These are phyloP conservation scores for Lontra canadensis DNA, from an alignment of 2,113 vertebrate species.

Conservation along the genomic window DNA sequence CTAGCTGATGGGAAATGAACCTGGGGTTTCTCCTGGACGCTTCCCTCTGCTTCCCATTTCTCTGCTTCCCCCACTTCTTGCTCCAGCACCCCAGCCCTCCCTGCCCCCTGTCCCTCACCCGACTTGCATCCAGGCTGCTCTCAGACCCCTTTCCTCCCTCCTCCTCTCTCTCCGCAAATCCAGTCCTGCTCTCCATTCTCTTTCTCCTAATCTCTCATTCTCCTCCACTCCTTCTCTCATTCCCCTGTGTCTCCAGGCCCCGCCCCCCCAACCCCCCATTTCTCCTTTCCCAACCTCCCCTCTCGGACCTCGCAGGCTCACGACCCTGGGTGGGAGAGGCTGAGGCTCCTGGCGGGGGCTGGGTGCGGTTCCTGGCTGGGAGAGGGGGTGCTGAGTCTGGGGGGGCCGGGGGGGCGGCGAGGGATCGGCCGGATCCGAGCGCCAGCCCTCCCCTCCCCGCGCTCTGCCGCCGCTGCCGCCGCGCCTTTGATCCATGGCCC, in stretches of 20 bases:
- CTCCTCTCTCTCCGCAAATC: neutral
- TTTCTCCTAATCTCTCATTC: neutral
- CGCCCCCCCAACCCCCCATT: too few species aligned
- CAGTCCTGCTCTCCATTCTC: neutral
- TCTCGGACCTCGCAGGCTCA: neutral
- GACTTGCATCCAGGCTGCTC: neutral
- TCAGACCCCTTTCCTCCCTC: neutral
- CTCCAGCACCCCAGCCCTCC: constrained; percentile 60
- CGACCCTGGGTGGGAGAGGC: too few species aligned
- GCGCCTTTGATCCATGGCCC: constrained; percentile 99
- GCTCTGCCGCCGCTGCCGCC: constrained; percentile 68
- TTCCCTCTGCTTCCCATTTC: neutral
- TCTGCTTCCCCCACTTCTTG: neutral
- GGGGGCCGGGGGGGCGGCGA: neutral
- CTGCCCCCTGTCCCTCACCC: neutral
- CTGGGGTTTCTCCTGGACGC: too few species aligned
- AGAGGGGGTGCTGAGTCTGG: neutral
- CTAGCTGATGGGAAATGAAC: neutral
- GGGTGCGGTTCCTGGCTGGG: neutral
- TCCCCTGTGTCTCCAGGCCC: rapidly evolving
- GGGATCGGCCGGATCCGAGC: neutral
- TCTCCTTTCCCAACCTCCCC: neutral
- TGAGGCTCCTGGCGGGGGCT: neutral
- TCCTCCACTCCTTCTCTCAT: neutral
- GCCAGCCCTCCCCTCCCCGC: constrained; percentile 45